Conservation (phyloP, 2,113 vertebrate genomes). For the Urocynchramus pylzowi region DNA sequence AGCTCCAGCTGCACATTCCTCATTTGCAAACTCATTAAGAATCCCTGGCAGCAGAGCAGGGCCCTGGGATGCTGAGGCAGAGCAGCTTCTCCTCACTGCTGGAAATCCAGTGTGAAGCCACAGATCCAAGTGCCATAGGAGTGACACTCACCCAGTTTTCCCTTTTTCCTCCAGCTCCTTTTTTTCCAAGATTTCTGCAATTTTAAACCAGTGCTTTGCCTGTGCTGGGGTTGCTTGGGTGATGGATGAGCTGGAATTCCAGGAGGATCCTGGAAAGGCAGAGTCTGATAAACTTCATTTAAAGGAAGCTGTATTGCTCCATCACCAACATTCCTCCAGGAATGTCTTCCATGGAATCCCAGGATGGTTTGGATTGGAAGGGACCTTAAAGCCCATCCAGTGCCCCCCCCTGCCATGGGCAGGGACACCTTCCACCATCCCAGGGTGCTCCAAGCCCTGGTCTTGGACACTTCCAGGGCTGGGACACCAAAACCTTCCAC, state of each 20-base stretch:
- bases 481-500: not conserved
- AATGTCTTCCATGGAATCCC: not conserved
- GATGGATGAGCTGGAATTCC: slow-evolving; percentile 3
- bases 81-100: not conserved
- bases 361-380: not conserved
- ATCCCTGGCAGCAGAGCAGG: not conserved
- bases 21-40: not conserved
- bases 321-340: not conserved
- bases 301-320: not conserved
- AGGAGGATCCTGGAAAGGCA: slow-evolving; percentile 4
- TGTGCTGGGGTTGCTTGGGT: not conserved
- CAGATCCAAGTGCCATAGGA: not conserved
- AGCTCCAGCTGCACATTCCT: slow-evolving; percentile 12
- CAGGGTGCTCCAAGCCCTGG: not conserved
- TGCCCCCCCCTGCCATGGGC: not conserved
- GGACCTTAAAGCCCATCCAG: not conserved
- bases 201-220: not conserved
- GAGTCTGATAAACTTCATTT: not conserved
- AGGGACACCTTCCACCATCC: not conserved
- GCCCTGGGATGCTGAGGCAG: not conserved
- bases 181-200: not conserved
- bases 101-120: not conserved
- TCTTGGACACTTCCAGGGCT: not conserved
- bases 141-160: not conserved
- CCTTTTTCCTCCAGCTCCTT: not conserved